These are phyloP conservation scores for Thera obeliscata DNA, from an alignment of 2,888 invertebrate species.

Conservation along the genomic window DNA sequence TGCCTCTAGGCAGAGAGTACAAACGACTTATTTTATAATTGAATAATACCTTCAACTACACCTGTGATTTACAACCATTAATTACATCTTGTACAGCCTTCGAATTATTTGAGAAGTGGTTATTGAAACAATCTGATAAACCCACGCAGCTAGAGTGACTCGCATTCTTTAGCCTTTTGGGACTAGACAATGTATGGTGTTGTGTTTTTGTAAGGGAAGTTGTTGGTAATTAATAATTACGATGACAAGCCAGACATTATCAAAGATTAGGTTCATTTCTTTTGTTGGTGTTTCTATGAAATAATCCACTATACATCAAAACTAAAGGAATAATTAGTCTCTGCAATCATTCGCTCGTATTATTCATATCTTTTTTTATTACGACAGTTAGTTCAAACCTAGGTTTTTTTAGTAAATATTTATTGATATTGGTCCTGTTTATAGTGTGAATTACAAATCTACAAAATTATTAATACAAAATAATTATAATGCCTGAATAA, in stretches of 20 bases:
- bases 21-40: too few species aligned
- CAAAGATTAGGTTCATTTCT: constrained; percentile 4
- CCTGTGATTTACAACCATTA: constrained; percentile 20
- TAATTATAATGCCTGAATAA: too few species aligned
- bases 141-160: constrained; percentile 22
- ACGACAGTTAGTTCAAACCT: too few species aligned
- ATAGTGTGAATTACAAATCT: too few species aligned
- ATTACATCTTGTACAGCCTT: constrained; percentile 27
- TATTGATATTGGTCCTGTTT: too few species aligned
- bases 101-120: constrained; percentile 23
- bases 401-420: too few species aligned
- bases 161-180: constrained; percentile 13
- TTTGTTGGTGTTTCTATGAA: neutral
- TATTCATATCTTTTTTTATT: too few species aligned
- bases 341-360: neutral
- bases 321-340: neutral
- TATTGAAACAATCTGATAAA: constrained; percentile 15
- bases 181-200: neutral
- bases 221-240: constrained; percentile 18
- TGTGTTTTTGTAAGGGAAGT: constrained; percentile 12
- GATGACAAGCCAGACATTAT: constrained; percentile 2
- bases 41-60: neutral
- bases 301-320: neutral
- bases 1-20: too few species aligned
- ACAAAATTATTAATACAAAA: too few species aligned